Percentiles rank a stretch among this genome's conserved stretches.
Evolutionary conservation across 2,888 invertebrate species (phyloP).

Genomic region (Pelosia muscerda): DNA sequence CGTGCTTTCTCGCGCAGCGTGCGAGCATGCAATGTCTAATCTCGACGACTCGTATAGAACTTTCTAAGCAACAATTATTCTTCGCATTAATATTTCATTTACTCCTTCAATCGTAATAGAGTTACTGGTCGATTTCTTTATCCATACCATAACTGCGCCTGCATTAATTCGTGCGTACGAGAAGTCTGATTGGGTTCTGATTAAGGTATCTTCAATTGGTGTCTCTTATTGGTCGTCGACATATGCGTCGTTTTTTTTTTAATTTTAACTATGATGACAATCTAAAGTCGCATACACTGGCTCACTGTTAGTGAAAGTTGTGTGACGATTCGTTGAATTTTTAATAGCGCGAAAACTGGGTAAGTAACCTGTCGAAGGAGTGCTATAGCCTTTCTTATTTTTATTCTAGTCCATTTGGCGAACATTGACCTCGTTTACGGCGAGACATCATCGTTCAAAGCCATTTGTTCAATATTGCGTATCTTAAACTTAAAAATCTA

Average conservation of each 20-base stretch:
- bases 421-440: conserved; percentile 71
- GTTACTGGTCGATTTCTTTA: conserved; percentile 56
- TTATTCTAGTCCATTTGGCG: conserved; percentile 77
- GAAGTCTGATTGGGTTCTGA: conserved; percentile 18
- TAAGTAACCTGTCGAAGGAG: conserved; percentile 79
- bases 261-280: conserved; percentile 51
- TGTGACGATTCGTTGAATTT: conserved; percentile 83
- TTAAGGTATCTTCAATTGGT: conserved; percentile 18
- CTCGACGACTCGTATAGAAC: conserved; percentile 79
- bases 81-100: conserved; percentile 85
- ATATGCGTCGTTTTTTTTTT: conserved; percentile 37
- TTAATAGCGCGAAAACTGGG: conserved; percentile 82
- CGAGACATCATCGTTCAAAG: conserved; percentile 51
- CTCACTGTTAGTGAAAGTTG: conserved; percentile 81
- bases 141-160: conserved; percentile 38
- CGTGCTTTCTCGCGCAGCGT: conserved; percentile 85
- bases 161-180: conserved; percentile 16
- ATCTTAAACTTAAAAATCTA: conserved; percentile 36
- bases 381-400: conserved; percentile 80
- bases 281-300: conserved; percentile 59
- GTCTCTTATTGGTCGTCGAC: conserved; percentile 25
- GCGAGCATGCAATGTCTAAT: conserved; percentile 84
- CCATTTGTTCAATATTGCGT: conserved; percentile 51
- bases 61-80: conserved; percentile 86
- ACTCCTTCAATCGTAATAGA: conserved; percentile 69